Evolutionary conservation across 2,888 invertebrate genomes (phyloP), one percentile per base, ranked within the genome.

Genomic region (Erebia palarica): DNA sequence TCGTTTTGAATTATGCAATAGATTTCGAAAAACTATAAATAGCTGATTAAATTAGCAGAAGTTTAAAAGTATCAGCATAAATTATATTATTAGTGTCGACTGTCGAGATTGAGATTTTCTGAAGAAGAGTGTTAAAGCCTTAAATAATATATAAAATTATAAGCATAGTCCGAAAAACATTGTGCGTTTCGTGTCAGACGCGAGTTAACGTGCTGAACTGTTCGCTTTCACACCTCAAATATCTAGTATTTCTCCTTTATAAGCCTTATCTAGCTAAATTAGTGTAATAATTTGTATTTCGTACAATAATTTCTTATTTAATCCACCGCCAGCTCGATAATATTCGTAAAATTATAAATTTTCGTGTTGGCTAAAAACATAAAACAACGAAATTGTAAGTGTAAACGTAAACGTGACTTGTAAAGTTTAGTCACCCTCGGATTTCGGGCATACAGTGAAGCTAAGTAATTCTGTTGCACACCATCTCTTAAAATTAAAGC

Each of bases 161-260:
- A 7, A 36, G 36, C 36, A 36, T 7, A 36, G 36, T 36, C 36
- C 36, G 3, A 10, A 3, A 53, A 18, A 18, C 9, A 55, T 9
- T 16, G 27, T 10, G 11, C 21, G 27, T 18, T 66, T 13, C 66
- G 66, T 66, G 66, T 66, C 21, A 57, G 66, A 66, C 57, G 8
- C 47, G 5, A 55, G 27, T 66, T n/a, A 58, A 44, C 14, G 21
- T 14, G 11, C 16, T 10, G 47, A 47, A 11, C 61, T 44, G 61
- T 42, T 65, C 3, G 65, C 44, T n/a, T 44, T 66, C 66, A 66
- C 66, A 58, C 66, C 66, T 66, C 9, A 44, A 21, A 66, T 58
- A n/a, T 66, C 65, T 66, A 66, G 21, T 58, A 57, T 66, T 66
- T 66, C 42, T 58, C 47, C 10, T 36, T 7, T 36, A 53, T 36